Conservation (phyloP, 2,113 vertebrate species). For the Plecotus auritus region DNA sequence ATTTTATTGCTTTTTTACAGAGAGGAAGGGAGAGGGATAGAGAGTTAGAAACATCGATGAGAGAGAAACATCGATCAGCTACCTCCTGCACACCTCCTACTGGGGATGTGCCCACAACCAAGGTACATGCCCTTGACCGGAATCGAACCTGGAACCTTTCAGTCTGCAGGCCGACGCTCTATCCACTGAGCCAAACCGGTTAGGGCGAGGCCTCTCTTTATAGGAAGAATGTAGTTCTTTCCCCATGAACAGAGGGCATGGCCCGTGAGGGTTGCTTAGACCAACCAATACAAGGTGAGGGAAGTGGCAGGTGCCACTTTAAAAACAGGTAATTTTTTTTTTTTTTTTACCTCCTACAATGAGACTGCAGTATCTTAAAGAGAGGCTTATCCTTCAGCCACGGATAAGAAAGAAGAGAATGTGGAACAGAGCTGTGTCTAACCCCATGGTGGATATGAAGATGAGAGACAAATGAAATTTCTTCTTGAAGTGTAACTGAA, state of each 20-base stretch:
- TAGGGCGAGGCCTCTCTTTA: background rate
- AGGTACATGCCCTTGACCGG: too few species aligned
- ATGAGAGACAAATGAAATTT: background rate
- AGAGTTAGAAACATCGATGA: too few species aligned
- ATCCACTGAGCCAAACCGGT: too few species aligned
- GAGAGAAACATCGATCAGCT: too few species aligned
- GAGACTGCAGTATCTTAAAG: background rate
- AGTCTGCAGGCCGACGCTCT: too few species aligned
- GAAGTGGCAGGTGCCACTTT: background rate
- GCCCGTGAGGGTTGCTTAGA: background rate
- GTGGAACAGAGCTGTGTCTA: background rate
- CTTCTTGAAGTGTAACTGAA: background rate
- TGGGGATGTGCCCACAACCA: too few species aligned
- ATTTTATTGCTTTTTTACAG: too few species aligned
- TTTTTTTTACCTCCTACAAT: background rate
- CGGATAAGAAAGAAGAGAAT: background rate
- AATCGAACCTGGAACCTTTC: too few species aligned
- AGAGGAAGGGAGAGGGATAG: too few species aligned
- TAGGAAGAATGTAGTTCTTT: background rate
- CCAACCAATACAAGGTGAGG: background rate
- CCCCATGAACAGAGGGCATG: background rate
- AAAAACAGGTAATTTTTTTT: background rate
- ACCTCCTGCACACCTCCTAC: too few species aligned
- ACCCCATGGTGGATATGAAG: background rate
- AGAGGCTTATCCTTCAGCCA: background rate